A percentile compares a stretch with the other conserved stretches of the same genome.
Evolutionary conservation across 2,888 invertebrate species (phyloP).

Genomic region (Dinocampus coccinellae): DNA sequence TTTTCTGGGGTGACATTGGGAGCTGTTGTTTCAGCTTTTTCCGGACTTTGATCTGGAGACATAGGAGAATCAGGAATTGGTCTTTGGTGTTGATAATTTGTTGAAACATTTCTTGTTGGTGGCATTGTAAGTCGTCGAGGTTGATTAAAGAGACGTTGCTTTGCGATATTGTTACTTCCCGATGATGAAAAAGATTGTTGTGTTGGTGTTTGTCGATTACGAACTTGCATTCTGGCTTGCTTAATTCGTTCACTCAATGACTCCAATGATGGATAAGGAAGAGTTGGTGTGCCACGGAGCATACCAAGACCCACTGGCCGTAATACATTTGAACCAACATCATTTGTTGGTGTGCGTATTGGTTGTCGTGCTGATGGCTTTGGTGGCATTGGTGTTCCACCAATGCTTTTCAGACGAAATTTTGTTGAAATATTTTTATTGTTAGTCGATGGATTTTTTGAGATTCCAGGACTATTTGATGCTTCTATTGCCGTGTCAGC

Average conservation of each 20-base stretch:
- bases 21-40: conserved; percentile 40
- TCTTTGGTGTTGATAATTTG: conserved; percentile 26
- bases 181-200: conserved; percentile 32
- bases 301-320: neutral
- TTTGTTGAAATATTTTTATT: conserved; percentile 41
- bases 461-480: neutral
- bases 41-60: conserved; percentile 21
- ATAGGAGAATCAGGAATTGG: neutral
- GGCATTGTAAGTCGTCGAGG: conserved; percentile 18
- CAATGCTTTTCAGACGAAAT: conserved; percentile 44
- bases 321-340: neutral
- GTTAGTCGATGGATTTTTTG: conserved; percentile 27
- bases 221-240: conserved; percentile 55
- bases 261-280: conserved; percentile 47
- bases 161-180: conserved; percentile 17
- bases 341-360: conserved; percentile 32
- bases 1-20: conserved; percentile 36
- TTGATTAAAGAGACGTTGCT: conserved; percentile 11
- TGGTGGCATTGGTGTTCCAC: conserved; percentile 47
- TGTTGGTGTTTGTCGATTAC: conserved; percentile 30
- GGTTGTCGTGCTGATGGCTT: conserved; percentile 36
- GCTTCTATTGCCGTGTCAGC: neutral
- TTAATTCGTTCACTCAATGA: conserved; percentile 59
- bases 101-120: conserved; percentile 5
- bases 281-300: conserved; percentile 24